Conservation (phyloP, 2,113 vertebrate species). For the Nanorana parkeri region DNA sequence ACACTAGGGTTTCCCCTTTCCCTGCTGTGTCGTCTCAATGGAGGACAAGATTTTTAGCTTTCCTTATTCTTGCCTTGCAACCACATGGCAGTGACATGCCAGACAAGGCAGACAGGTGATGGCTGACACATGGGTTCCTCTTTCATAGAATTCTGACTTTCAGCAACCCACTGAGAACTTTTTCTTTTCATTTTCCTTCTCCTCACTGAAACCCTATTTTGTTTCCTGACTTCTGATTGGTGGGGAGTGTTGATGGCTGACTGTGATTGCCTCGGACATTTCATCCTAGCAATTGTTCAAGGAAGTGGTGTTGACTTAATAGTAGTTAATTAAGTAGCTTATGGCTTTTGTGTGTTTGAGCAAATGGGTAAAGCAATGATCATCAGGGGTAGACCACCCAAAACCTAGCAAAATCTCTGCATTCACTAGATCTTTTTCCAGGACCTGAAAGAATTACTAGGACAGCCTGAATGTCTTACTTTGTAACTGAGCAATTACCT, state of each 20-base stretch:
- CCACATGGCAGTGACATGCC: constrained; percentile 42
- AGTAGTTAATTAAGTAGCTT: constrained; percentile 28
- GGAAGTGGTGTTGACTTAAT: constrained; percentile 31
- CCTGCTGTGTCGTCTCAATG: constrained; percentile 35
- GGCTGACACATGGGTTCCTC: constrained; percentile 35
- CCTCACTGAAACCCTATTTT: background rate
- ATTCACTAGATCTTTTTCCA: background rate
- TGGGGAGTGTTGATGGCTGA: background rate
- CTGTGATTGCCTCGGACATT: background rate
- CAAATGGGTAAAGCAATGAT: constrained; percentile 1
- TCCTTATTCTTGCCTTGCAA: constrained; percentile 34
- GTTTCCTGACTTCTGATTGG: constrained; percentile 12
- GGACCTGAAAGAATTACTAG: too few relatives aligned
- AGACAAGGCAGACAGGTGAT: constrained; percentile 42
- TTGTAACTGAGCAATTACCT: too few relatives aligned
- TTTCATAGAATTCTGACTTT: constrained; percentile 40
- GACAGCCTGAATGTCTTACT: too few relatives aligned
- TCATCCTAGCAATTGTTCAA: constrained; percentile 1
- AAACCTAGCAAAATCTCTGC: constrained; percentile 25
- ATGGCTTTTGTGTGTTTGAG: constrained; percentile 12
- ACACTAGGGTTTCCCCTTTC: constrained; percentile 34
- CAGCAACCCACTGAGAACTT: constrained; percentile 32
- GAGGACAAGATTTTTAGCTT: constrained; percentile 41
- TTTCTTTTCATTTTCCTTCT: constrained; percentile 19
- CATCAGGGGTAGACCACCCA: constrained; percentile 12